Evolutionary conservation across 2,797 vertebrate genomes (phyloP), one percentile per base, ranked within the genome.

Genomic region (Acomys russatus): DNA sequence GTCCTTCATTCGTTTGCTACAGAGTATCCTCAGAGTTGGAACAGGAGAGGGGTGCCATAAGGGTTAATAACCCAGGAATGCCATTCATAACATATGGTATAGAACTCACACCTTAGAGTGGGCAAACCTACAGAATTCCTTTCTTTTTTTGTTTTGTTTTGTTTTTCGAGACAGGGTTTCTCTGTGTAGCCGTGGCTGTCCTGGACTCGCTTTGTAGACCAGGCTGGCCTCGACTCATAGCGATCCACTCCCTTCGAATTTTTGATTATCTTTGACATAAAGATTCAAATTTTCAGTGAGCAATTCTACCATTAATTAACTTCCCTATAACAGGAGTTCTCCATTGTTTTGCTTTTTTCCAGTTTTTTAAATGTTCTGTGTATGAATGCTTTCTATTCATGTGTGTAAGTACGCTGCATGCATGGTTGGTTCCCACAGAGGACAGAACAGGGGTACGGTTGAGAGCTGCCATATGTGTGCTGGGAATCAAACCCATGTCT

Each of bases 121-220:
- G 68, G 73, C 20, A 83, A 91, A 56, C 70, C 87, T 94, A 61
- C 51, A 44, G 68, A 88, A 71, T 76, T n/a, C 74, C 91, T 12
- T 79, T 89, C 79, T 61, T 44, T 44, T n/a, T n/a, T n/a, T n/a
- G n/a, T 44, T 44, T 44, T 44, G 44, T 44, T 44, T 44, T 44
- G 44, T 44, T 44, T 44, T 44, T 44, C 44, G 4, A 44, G 44
- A 44, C 44, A 44, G 44, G n/a, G 44, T 44, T 44, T 44, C 44
- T 44, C 44, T 44, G 3, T 44, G 44, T 44, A 44, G 44, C 44
- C 44, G 3, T 44, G 44, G 44, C 44, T 44, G 44, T 44, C 44
- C 44, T 44, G 44, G 44, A 44, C 44, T 44, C 44, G 44, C 44
- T 44, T 44, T 44, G 44, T 44, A 44, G 3, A 44, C 44, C 44